These are phyloP conservation scores for Sinosuthora webbiana DNA, from an alignment of 2,113 vertebrate genomes.

Conservation along the genomic window DNA sequence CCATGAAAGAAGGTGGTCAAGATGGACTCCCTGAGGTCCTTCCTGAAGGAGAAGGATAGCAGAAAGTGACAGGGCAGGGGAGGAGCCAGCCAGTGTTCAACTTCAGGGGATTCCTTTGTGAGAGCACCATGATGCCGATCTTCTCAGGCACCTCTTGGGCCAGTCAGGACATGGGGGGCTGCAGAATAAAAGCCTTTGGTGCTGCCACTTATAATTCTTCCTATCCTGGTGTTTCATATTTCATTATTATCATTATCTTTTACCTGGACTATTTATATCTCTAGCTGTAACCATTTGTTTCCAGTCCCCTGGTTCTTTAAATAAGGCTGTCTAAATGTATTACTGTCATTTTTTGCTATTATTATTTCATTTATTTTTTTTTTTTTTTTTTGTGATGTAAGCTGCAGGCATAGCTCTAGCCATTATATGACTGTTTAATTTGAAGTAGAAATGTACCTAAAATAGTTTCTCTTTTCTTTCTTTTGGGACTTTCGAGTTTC, in stretches of 20 bases:
- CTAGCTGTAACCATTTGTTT: neutral
- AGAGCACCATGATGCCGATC: accelerated
- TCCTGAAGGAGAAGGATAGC: neutral
- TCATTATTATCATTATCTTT: neutral
- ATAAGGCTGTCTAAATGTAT: neutral
- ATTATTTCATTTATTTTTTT: neutral
- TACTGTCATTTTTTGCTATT: neutral
- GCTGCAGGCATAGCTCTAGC: neutral
- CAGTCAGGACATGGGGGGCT: neutral
- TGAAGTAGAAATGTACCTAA: neutral
- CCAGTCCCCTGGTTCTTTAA: neutral
- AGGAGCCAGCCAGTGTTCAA: accelerated
- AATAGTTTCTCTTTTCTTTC: neutral
- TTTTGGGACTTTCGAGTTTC: neutral
- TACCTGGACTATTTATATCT: neutral
- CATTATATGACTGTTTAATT: neutral
- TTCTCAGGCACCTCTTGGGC: neutral
- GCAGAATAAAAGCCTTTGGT: neutral
- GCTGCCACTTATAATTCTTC: neutral
- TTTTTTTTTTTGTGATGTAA: neutral
- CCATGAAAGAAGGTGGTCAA: neutral
- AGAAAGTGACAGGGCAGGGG: neutral
- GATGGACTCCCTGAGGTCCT: neutral
- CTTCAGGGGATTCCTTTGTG: neutral
- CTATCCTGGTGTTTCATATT: neutral